A percentile compares a stretch with the other conserved stretches of the same genome.
Evolutionary conservation across 2,113 vertebrate species (phyloP).

Genomic region (Cololabis saira): DNA sequence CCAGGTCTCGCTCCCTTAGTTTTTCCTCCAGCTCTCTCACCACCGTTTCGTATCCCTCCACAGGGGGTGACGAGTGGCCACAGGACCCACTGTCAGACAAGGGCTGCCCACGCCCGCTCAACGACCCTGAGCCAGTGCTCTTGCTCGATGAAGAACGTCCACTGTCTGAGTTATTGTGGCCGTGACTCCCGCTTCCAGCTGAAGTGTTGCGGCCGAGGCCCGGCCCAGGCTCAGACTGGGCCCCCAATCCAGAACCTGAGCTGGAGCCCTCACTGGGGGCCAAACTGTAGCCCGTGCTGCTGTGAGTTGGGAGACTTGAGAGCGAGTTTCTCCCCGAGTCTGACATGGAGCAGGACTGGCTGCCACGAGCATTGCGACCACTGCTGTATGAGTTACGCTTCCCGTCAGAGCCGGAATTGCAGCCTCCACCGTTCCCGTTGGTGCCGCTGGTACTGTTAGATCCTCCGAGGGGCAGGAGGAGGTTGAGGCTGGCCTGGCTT

Average conservation of each 20-base stretch:
- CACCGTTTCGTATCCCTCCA: constrained; percentile 88
- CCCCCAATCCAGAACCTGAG: constrained; percentile 65
- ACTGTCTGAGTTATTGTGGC: constrained; percentile 95
- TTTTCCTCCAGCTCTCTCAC: constrained; percentile 95
- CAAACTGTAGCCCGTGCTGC: constrained; percentile 89
- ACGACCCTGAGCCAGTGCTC: constrained; percentile 93
- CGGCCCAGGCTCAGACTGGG: constrained; percentile 65
- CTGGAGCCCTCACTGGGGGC: constrained; percentile 83
- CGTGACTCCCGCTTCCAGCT: constrained; percentile 67
- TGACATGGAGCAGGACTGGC: constrained; percentile 91
- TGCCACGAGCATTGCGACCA: constrained; percentile 80
- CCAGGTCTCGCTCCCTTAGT: constrained; percentile 90
- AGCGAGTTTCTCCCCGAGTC: constrained; percentile 97
- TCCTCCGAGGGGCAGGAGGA: constrained; percentile 84
- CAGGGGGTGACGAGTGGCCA: constrained; percentile 85
- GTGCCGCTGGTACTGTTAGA: constrained; percentile 55
- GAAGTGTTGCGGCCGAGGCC: constrained; percentile 57
- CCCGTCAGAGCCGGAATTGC: constrained; percentile 71
- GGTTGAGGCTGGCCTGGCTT: constrained; percentile 94
- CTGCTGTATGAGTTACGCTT: constrained; percentile 87
- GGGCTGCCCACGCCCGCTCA: constrained; percentile 87
- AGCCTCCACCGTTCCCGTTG: constrained; percentile 26
- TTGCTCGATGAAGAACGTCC: constrained; percentile 97
- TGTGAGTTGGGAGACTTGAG: constrained; percentile 97
- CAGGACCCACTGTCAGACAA: constrained; percentile 92